Evolutionary conservation across 30 jellyfish, hydroid and myxozoan species (phyloP).

Genomic region (Morbakka virulenta): DNA sequence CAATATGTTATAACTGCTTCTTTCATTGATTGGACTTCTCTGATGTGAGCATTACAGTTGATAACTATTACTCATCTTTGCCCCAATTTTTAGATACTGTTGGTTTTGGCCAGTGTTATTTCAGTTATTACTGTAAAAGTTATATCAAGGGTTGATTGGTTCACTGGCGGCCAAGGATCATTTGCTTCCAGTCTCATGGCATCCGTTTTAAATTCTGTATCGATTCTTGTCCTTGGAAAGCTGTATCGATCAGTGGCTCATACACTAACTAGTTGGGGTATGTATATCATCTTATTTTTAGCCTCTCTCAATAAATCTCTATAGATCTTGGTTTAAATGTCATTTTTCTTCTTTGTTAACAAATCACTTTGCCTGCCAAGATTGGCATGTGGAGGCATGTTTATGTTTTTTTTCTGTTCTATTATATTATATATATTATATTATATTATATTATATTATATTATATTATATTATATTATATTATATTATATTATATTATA

Average conservation of each 20-base stretch:
- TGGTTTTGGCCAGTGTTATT: constrained; percentile 72
- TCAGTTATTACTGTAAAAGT: constrained; percentile 69
- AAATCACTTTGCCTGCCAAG: too few species aligned
- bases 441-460: too few species aligned
- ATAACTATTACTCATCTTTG: too few species aligned
- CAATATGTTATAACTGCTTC: too few species aligned
- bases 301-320: too few species aligned
- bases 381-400: too few species aligned
- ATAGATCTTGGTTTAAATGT: background rate
- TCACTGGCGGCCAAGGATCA: constrained; percentile 28
- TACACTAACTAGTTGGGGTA: constrained; percentile 90
- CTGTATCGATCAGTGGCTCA: constrained; percentile 63
- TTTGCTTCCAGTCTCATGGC: constrained; percentile 64
- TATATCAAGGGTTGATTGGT: constrained; percentile 88
- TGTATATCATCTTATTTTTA: background rate
- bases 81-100: constrained; percentile 56
- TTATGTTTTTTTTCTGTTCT: too few species aligned
- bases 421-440: too few species aligned
- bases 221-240: constrained; percentile 72
- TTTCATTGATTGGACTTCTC: too few species aligned
- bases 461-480: too few species aligned
- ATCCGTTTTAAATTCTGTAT: constrained; percentile 70
- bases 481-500: background rate
- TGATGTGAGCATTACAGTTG: too few species aligned
- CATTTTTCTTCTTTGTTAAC: too few species aligned